Conservation (phyloP, 2,888 invertebrate genomes). For the Quadroppia sp. region DNA sequence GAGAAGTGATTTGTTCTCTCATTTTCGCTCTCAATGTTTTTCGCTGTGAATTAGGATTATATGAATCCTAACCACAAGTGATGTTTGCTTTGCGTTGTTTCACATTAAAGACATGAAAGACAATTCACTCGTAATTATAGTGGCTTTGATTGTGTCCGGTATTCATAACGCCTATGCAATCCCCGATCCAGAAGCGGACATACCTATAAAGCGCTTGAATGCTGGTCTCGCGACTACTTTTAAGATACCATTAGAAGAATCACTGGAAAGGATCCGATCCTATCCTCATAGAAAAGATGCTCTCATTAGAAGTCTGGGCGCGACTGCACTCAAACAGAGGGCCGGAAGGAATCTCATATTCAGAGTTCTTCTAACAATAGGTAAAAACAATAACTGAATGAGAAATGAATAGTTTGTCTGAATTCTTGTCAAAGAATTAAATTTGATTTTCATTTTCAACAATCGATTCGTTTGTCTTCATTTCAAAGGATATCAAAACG, state of each 20-base stretch:
- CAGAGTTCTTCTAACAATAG: conserved; percentile 40
- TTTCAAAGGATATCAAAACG: conserved; percentile 39
- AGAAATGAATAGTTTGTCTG: not conserved
- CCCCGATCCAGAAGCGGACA: conserved; percentile 27
- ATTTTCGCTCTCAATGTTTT: not conserved
- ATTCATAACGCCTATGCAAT: not conserved
- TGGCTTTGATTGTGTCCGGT: not conserved
- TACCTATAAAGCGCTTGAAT: conserved; percentile 39
- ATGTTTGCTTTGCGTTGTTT: conserved; percentile 1
- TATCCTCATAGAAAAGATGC: conserved; percentile 40
- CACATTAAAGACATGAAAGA: conserved; percentile 12
- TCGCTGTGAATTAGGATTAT: not conserved
- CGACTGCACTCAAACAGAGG: conserved; percentile 40
- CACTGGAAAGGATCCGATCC: conserved; percentile 38
- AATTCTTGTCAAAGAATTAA: not conserved
- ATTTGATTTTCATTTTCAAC: not conserved
- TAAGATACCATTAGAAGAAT: conserved; percentile 39
- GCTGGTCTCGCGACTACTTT: conserved; percentile 36
- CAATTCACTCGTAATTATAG: not conserved
- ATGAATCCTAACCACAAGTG: not conserved
- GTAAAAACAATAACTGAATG: not conserved
- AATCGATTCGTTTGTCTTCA: not conserved
- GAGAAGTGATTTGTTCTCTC: not conserved
- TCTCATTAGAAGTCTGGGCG: conserved; percentile 40
- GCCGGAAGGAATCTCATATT: conserved; percentile 42